These are phyloP conservation scores for Leucophenga varia DNA, from an alignment of 1,140 invertebrate genomes.

Conservation along the genomic window DNA sequence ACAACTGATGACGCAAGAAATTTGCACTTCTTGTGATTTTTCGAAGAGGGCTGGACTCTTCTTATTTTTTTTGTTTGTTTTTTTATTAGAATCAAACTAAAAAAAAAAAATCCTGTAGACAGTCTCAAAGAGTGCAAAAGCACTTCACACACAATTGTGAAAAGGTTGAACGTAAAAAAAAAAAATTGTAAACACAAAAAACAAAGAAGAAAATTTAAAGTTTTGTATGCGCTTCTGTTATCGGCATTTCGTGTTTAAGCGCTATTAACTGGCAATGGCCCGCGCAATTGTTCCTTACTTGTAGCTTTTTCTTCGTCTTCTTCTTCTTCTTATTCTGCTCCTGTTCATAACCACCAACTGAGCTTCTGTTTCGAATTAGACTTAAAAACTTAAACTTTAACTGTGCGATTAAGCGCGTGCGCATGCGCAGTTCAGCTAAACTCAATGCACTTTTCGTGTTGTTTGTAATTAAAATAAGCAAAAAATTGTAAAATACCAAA, in stretches of 20 bases:
- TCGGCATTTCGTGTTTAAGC: slow-evolving; percentile 57
- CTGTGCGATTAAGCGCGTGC: slow-evolving; percentile 48
- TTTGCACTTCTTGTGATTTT: not conserved
- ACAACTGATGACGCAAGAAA: not conserved
- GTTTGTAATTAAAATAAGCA: slow-evolving; percentile 54
- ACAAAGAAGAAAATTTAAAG: too few species aligned
- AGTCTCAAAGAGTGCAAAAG: not conserved
- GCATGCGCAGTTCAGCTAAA: slow-evolving; percentile 17
- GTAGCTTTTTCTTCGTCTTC: too few species aligned
- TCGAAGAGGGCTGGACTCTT: too few species aligned
- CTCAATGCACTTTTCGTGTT: slow-evolving; percentile 31
- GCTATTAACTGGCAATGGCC: slow-evolving; percentile 53
- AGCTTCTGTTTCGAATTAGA: too few species aligned
- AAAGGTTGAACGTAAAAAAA: not conserved
- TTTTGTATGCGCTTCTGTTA: too few species aligned
- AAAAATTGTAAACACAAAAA: slow-evolving; percentile 7
- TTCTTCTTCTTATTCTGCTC: too few species aligned
- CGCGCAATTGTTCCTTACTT: too few species aligned
- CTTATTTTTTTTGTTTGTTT: slow-evolving; percentile 8
- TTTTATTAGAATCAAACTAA: too few species aligned
- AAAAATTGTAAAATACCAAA: slow-evolving; percentile 43
- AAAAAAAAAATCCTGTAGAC: not conserved
- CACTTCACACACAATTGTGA: slow-evolving; percentile 49
- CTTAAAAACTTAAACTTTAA: too few species aligned
- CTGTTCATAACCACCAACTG: too few species aligned